These are phyloP conservation scores for Drosophila mettleri DNA, from an alignment of 2,888 invertebrate genomes.

Conservation along the genomic window DNA sequence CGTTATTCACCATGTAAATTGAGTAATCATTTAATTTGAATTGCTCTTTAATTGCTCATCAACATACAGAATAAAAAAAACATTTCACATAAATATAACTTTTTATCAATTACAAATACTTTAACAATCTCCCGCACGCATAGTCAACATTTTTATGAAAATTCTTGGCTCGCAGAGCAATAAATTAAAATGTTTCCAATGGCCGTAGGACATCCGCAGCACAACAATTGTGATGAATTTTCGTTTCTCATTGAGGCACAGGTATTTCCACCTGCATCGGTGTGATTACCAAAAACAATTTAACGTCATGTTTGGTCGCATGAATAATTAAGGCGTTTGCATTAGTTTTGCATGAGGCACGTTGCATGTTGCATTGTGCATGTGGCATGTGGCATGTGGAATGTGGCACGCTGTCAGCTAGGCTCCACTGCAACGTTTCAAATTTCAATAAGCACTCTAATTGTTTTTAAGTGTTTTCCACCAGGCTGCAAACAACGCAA, in stretches of 20 bases:
- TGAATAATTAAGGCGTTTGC: conserved; percentile 69
- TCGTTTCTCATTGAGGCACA: not conserved
- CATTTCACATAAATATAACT: not conserved
- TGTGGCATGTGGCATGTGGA: conserved; percentile 46
- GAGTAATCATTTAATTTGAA: not conserved
- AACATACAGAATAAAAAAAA: too few relatives aligned
- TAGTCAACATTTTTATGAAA: not conserved
- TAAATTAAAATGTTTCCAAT: conserved; percentile 11
- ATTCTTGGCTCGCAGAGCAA: conserved; percentile 4
- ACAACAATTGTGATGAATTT: conserved; percentile 6
- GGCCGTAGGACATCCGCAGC: not conserved
- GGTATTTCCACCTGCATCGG: conserved; percentile 15
- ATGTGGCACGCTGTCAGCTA: conserved; percentile 14
- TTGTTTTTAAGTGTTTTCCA: conserved; percentile 78
- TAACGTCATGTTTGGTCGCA: conserved; percentile 61
- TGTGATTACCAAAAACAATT: conserved; percentile 62
- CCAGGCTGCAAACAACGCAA: conserved; percentile 48
- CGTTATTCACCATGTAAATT: too few relatives aligned
- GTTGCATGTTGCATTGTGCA: conserved; percentile 50
- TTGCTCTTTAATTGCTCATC: not conserved
- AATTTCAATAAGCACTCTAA: conserved; percentile 76
- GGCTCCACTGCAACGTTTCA: conserved; percentile 40
- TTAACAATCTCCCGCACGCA: not conserved
- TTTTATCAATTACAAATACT: not conserved
- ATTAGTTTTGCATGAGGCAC: conserved; percentile 64